These are phyloP conservation scores for Epizoanthus fatuus DNA, from an alignment of 92 coral and sea anemone genomes.

Conservation along the genomic window DNA sequence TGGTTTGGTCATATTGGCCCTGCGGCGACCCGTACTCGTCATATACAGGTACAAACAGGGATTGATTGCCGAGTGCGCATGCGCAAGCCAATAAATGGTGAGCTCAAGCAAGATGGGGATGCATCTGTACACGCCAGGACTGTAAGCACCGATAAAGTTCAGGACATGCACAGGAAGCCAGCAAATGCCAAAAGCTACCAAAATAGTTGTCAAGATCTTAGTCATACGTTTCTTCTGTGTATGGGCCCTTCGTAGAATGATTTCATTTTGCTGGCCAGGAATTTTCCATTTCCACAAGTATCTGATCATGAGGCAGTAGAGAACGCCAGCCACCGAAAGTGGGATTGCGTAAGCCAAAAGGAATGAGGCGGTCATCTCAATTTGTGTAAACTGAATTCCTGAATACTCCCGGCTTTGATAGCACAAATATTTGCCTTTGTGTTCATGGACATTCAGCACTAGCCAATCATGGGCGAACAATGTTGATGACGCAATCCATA, in stretches of 20 bases:
- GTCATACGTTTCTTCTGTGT: conserved; percentile 31
- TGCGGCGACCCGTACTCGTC: conserved; percentile 13
- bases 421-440: conserved; percentile 10
- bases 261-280: conserved; percentile 29
- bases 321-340: conserved; percentile 4
- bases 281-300: conserved; percentile 39
- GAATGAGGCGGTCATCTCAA: conserved; percentile 20
- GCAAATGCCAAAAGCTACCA: conserved; percentile 27
- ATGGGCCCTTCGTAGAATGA: conserved; percentile 23
- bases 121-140: neutral
- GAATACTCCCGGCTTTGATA: conserved; percentile 14
- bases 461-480: conserved; percentile 29
- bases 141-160: neutral
- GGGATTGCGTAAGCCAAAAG: conserved; percentile 24
- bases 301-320: conserved; percentile 27
- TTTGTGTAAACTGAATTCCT: conserved; percentile 11
- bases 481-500: conserved; percentile 4
- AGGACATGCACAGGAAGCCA: conserved; percentile 33
- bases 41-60: conserved; percentile 40
- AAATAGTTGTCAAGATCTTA: conserved; percentile 21
- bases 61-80: conserved; percentile 41
- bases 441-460: conserved; percentile 4
- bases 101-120: conserved; percentile 15
- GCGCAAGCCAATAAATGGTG: conserved; percentile 27
- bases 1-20: conserved; percentile 33